Evolutionary conservation across 2,113 vertebrate genomes (phyloP), one percentile per base, ranked within the genome.

Genomic region (Corythornis madagascariensis): DNA sequence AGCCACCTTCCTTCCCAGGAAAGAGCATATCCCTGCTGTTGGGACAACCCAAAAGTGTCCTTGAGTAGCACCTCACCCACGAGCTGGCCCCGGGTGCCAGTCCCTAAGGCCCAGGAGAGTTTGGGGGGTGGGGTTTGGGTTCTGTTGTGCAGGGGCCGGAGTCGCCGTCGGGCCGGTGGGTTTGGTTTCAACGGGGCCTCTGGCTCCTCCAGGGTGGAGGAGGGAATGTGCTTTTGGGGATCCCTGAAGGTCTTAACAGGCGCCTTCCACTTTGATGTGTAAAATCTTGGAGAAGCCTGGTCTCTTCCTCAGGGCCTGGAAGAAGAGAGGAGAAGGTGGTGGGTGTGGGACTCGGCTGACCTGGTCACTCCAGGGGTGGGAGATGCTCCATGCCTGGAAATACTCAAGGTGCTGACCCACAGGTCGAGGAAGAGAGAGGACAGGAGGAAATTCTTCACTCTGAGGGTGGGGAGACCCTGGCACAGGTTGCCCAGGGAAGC

Each of bases 221-320:
- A 92, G 96, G 92, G 95, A 96, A 69, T 82, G 95, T 76, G 76
- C 91, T 90, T 52, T 92, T 65, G 92, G 69, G 84, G 65, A 89
- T 95, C 96, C 95, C 92, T 73, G 48, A 89, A 96, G 96, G 96
- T 98, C 98, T 99, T 99, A 99, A 98, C 99, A 99, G 96, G 98
- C 95, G 65, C 98, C 98, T 91, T 99, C 99, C 77, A 99, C 99
- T 96, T 99, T 99, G 95, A 99, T 98, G 47, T 99, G 99, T 95
- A 99, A 98, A 55, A 99, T 99, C 98, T 99, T 99, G 91, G 99
- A 99, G 97, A 99, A 99, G 83, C 99, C 99, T 0, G 99, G 99
- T 92, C 99, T 98, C 76, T 99, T 99, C 94, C 99, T 98, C 91
- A 99, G 97, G 82, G 99, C 99, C 99, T 99, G 94, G 43, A 96